Base-by-base conservation (phyloP, 2,113 vertebrate species). In the Rhagologus leucostigma region DNA sequence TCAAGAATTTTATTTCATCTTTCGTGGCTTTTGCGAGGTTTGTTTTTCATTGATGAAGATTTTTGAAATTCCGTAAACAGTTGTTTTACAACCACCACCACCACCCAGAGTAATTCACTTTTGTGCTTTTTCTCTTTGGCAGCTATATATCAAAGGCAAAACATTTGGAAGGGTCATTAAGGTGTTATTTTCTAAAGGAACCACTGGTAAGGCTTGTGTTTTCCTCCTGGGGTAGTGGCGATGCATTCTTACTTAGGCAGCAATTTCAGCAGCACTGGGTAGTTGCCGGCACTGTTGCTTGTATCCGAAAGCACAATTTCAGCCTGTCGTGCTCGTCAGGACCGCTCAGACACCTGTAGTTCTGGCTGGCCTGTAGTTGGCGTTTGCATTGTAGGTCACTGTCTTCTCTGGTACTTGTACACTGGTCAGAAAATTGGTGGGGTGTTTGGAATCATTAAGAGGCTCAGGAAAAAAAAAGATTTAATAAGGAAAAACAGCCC, bases 141-240 rank as follows among this genome's bases (percentile, higher is more conserved):
- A 98, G 98, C 98, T 98, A 98, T 95, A 32, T 95, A 96, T 96
- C 85, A 97, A 95, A 97, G 97, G 95, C 96, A 96, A 97, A 98
- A 95, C 75, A 96, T 86, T 97, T 96, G 93, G 87, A 94, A 97
- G 93, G 89, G 44, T 95, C 86, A 56, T 95, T 91, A 49, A 56
- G 60, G 44, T 95, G 47, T 90, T 90, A 42, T 67, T 93, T 98
- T 89, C 89, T 75, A 89, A 96, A 96, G 83, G 94, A 97, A 95
- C 96, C 94, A 96, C 96, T 96, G 92, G 50, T 90, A 82, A 84
- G 69, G 79, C 33, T 84, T 87, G 60, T 64, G 50, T 86, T 95
- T 95, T 93, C 49, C 37, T 97, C 89, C 69, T 91, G 74, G 89
- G 84, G 76, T 87, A 85, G 84, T 64, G 81, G 83, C 27, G 33